These are phyloP conservation scores for Tragelaphus scriptus DNA, from an alignment of 2,113 vertebrate genomes.

Conservation along the genomic window DNA sequence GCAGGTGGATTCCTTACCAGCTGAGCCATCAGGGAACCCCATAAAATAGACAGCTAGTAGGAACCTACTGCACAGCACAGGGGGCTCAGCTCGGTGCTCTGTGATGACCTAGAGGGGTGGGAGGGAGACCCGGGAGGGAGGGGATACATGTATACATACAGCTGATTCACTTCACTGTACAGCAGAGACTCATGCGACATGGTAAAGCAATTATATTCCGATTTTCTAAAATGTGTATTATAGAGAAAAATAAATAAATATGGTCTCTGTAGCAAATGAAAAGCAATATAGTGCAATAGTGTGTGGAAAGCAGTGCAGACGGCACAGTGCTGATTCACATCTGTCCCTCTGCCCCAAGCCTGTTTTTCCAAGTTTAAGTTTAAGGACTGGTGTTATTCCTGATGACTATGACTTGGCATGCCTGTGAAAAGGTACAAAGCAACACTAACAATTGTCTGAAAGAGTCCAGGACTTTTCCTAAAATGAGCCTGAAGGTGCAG, in stretches of 20 bases:
- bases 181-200: neutral
- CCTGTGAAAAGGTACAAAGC: neutral
- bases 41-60: neutral
- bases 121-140: neutral
- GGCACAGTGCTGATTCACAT: neutral
- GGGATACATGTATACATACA: accelerated
- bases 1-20: neutral
- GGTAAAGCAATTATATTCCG: neutral
- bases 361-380: neutral
- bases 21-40: neutral
- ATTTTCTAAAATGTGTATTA: neutral
- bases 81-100: neutral
- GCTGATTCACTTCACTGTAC: neutral
- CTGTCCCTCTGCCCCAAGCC: neutral
- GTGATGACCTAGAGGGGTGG: neutral
- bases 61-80: neutral
- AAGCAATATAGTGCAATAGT: neutral
- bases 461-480: neutral
- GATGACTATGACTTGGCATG: neutral
- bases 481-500: neutral
- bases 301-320: neutral
- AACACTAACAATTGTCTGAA: neutral
- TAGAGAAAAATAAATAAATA: neutral
- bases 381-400: neutral
- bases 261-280: neutral